Evolutionary conservation across 2,888 invertebrate species (phyloP), one percentile per base, ranked within the genome.

Genomic region (Apamea epomidion): DNA sequence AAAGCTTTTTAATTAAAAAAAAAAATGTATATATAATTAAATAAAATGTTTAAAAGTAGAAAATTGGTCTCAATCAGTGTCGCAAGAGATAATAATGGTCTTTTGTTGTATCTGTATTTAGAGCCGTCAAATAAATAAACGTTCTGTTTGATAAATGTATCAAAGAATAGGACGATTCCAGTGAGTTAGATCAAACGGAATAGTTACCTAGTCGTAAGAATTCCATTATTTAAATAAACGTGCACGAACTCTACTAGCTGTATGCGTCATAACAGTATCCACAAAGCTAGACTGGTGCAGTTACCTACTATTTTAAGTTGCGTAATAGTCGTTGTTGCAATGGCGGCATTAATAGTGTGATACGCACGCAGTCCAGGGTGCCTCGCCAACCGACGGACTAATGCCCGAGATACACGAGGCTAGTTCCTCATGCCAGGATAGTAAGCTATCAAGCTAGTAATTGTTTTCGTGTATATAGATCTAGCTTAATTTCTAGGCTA

Each of bases 321-420:
- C 58, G 25, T 29, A 37, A 60, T 14, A 45, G 45, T n/a, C 21
- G 14, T 37, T 16, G 29, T 64, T 32, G 25, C 18, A 21, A 54
- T 21, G 25, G 2, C 77, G 64, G 14, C 48, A 37, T 64, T 54
- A 64, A 72, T 48, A n/a, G n/a, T n/a, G 64, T 45, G 25, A 12
- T 51, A 82, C 79, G 71, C 73, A 62, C 4, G 58, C 25, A 58
- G 68, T 25, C 4, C 48, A 32, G 81, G 77, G 2, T 37, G 86
- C 80, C 76, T 83, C 78, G 45, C 68, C 78, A 76, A 78, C 81
- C 73, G 73, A 80, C 72, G 82, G 82, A 82, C 78, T 25, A 42
- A n/a, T 58, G 58, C 4, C 54, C 54, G 54, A 25, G 21, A 54
- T 21, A 54, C 21, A 21, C 21, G 54, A 2, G 54, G 54, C 2